Conservation (phyloP, 2,797 vertebrate species). For the Sorex maritimensis region DNA sequence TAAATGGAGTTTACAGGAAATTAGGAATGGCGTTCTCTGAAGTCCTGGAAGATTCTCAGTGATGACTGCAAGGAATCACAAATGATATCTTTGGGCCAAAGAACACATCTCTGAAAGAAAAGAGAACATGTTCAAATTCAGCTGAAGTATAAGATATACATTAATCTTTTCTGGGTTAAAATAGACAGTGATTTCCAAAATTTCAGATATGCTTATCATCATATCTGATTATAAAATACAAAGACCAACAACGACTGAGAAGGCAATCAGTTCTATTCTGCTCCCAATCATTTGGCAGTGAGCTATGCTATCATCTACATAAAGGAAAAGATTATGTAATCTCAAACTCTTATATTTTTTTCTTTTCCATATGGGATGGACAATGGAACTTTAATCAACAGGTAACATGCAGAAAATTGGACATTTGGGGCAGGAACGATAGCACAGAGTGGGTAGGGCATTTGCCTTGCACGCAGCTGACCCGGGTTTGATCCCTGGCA, state of each 20-base stretch:
- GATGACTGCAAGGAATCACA: slow-evolving; percentile 92
- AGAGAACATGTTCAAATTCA: slow-evolving; percentile 68
- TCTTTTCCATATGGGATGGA: slow-evolving; percentile 18
- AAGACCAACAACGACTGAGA: slow-evolving; percentile 51
- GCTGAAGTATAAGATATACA: background rate
- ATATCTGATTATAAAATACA: slow-evolving; percentile 46
- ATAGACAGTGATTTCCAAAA: slow-evolving; percentile 30
- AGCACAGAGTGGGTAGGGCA: too few relatives aligned
- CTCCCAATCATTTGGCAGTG: background rate
- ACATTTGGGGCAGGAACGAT: background rate
- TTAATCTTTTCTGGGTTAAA: slow-evolving; percentile 57
- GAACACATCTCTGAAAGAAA: slow-evolving; percentile 92
- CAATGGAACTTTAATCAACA: slow-evolving; percentile 47
- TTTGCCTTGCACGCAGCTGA: too few relatives aligned
- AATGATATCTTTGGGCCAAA: slow-evolving; percentile 93
- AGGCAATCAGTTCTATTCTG: slow-evolving; percentile 32
- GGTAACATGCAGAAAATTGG: slow-evolving; percentile 45
- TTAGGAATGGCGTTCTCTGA: background rate
- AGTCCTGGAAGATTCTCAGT: slow-evolving; percentile 79
- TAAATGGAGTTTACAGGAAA: background rate
- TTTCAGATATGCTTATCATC: slow-evolving; percentile 66
- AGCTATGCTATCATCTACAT: slow-evolving; percentile 8
- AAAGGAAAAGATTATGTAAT: slow-evolving; percentile 22
- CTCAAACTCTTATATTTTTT: background rate
- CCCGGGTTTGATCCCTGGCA: too few relatives aligned